These are phyloP conservation scores for Probosciger aterrimus DNA, from an alignment of 2,113 vertebrate species.

Conservation along the genomic window DNA sequence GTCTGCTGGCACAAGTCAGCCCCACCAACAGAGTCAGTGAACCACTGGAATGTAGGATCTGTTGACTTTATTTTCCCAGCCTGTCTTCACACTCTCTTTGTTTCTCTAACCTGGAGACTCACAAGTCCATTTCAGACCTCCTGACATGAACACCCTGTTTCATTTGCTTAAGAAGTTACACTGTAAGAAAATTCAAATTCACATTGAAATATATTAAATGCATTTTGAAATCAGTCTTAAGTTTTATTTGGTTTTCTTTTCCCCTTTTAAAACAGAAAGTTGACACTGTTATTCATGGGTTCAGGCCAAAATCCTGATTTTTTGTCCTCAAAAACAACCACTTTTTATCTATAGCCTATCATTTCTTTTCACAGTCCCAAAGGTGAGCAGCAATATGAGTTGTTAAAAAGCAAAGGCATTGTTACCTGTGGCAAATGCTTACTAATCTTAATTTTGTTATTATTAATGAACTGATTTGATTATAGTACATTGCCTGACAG, in stretches of 20 bases:
- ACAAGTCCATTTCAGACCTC: neutral
- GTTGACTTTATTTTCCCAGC: neutral
- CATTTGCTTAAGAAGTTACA: neutral
- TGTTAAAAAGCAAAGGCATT: neutral
- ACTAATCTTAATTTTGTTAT: neutral
- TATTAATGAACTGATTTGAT: neutral
- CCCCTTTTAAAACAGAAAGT: neutral
- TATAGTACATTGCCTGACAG: neutral
- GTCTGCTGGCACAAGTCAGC: neutral
- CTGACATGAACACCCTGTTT: neutral
- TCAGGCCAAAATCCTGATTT: neutral
- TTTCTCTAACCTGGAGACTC: neutral
- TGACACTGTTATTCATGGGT: neutral
- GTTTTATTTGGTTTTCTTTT: neutral
- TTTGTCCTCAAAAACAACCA: neutral
- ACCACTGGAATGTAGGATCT: neutral
- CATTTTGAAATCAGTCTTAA: no score
- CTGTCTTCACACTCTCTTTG: neutral
- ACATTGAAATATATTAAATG: neutral
- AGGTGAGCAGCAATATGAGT: neutral
- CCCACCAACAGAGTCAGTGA: neutral
- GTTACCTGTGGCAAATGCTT: neutral
- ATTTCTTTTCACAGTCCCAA: neutral
- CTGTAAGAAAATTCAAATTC: neutral
- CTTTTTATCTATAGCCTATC: neutral